Percentiles rank a stretch among this genome's conserved stretches.
phyloP scores from a whole-genome alignment of 2,113 vertebrate genomes.

The Hirundichthys speculiger region DNA sequence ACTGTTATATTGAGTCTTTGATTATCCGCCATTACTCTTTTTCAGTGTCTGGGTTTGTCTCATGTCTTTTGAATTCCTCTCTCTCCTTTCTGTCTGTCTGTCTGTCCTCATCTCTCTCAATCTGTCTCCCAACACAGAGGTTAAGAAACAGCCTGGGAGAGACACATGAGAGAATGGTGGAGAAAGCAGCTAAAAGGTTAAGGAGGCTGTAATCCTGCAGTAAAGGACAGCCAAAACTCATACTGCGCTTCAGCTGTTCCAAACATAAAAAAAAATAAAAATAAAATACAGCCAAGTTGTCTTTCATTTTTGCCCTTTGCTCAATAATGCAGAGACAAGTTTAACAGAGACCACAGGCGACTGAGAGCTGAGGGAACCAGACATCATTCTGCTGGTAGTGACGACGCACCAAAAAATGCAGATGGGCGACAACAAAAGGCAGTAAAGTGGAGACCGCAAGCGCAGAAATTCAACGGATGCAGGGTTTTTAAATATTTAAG shows the following conservation, averaged over 20 bases:
- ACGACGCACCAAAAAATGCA: background rate
- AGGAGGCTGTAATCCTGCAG: conserved; percentile 73
- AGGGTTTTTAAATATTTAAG: conserved; percentile 5
- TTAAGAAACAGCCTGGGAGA: conserved; percentile 73
- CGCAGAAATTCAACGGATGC: background rate
- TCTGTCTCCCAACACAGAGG: conserved; percentile 65
- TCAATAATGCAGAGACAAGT: conserved; percentile 36
- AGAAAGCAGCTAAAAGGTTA: conserved; percentile 78
- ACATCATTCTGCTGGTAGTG: no score
- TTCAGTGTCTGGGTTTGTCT: conserved; percentile 37
- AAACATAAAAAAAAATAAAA: conserved; percentile 46
- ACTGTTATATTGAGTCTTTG: conserved; percentile 73
- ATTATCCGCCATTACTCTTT: conserved; percentile 71
- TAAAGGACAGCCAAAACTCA: conserved; percentile 78
- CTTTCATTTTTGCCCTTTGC: conserved; percentile 28
- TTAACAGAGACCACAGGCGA: no score
- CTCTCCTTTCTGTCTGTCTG: conserved; percentile 14
- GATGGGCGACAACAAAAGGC: background rate
- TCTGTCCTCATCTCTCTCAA: conserved; percentile 48
- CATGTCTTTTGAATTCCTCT: conserved; percentile 17
- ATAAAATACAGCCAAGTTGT: conserved; percentile 52
- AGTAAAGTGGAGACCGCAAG: background rate
- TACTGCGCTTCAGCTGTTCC: conserved; percentile 74
- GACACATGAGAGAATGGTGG: conserved; percentile 75
- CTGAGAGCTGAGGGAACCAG: no score